Conservation (phyloP, 2,113 vertebrate species). For the Numenius arquata region DNA sequence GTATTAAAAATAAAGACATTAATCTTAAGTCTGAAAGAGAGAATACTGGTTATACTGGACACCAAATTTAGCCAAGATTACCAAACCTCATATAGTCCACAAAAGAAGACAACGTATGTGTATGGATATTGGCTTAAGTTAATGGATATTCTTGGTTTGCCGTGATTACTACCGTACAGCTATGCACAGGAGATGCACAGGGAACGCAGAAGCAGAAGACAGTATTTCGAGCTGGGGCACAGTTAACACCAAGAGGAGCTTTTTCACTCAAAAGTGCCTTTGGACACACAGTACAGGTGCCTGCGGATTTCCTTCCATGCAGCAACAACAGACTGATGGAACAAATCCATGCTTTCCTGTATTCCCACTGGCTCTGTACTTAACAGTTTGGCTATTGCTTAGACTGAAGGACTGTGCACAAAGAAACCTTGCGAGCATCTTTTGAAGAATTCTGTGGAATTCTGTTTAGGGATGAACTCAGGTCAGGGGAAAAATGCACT, state of each 20-base stretch:
- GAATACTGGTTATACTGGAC: neutral
- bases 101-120: neutral
- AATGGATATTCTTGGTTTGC: neutral
- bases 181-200: neutral
- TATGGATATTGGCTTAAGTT: neutral
- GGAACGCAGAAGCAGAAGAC: neutral
- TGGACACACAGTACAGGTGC: neutral
- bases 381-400: neutral
- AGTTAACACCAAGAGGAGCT: neutral
- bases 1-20: neutral
- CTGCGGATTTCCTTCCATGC: neutral
- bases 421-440: neutral
- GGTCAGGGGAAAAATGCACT: neutral
- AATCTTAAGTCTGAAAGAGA: neutral
- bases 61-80: neutral
- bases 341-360: neutral
- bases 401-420: neutral
- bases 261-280: neutral
- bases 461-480: neutral
- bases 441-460: neutral
- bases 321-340: neutral
- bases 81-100: neutral
- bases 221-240: neutral
- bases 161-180: neutral
- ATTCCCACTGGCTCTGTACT: neutral